phyloP scores from a whole-genome alignment of 1,140 invertebrate genomes.

The Danaus melanippus region DNA sequence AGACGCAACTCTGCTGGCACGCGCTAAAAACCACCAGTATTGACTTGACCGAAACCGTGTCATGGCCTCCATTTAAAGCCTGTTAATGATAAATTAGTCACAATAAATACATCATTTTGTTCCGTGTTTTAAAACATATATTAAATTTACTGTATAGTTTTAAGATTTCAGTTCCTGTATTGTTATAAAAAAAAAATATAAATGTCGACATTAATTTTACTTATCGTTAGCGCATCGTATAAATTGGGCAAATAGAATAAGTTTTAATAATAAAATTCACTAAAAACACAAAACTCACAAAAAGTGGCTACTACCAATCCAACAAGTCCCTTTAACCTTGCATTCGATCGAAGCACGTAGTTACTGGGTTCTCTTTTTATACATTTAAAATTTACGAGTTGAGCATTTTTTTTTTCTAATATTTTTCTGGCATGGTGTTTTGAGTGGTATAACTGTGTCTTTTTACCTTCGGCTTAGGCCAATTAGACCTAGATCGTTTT shows the following conservation, averaged over 20 bases:
- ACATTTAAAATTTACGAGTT: conserved; percentile 28
- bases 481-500: not conserved
- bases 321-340: conserved; percentile 31
- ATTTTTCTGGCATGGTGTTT: conserved; percentile 37
- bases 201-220: not conserved
- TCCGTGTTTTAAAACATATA: too few relatives aligned
- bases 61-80: conserved; percentile 9
- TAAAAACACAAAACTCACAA: conserved; percentile 20
- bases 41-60: conserved; percentile 13
- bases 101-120: too few relatives aligned
- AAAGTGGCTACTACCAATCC: conserved; percentile 38
- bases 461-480: conserved; percentile 13
- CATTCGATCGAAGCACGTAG: conserved; percentile 42
- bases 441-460: conserved; percentile 24
- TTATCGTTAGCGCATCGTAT: conserved; percentile 1
- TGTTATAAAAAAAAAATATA: not conserved
- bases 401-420: conserved; percentile 35
- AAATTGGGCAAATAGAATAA: not conserved
- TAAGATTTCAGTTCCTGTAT: too few relatives aligned
- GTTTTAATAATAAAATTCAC: not conserved
- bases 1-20: conserved; percentile 3
- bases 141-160: too few relatives aligned
- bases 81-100: too few relatives aligned
- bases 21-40: conserved; percentile 1
- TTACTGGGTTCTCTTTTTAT: conserved; percentile 26